Base-by-base conservation (phyloP, 2,888 invertebrate species). In the Pyrrhia umbra region DNA sequence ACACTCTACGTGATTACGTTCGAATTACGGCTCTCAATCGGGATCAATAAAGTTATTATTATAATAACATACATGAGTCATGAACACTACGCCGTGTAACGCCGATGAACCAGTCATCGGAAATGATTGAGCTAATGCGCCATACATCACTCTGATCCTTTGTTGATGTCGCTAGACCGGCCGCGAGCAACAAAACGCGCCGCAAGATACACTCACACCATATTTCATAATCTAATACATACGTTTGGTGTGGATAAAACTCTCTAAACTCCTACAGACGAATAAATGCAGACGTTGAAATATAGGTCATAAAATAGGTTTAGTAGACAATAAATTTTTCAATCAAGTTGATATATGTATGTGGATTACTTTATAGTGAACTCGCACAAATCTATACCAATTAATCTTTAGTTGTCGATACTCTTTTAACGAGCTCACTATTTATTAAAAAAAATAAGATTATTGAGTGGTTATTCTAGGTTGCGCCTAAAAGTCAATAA, bases 21-120 rank as follows among this genome's bases (percentile, higher is more conserved):
- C 65, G 58, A 72, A 83, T 82, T 81, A 82, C 74, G 75, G 72
- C 81, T 84, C 83, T 85, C 79, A 73, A 82, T 82, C 77, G 76
- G 69, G 80, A 82, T 79, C 81, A 80, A 86, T 85, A 85, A 79
- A 84, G 75, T 79, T 85, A 80, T 81, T 85, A 80, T 81, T 81
- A 80, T 81, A 82, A 79, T 82, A 81, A 77, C 65, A 67, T 40
- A n/a, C 45, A 37, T 81, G 75, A 78, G 64, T 84, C 83, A 83
- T 60, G 68, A 57, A 20, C 57, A 56, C 61, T 65, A 64, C 25
- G 59, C 47, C 25, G 42, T 37, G 63, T 66, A 65, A 64, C 58
- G 74, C 57, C 68, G 67, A 81, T 77, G 79, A 80, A 77, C 80
- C 68, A 79, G 73, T 75, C 69, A 69, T 76, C 69, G 72, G 66